These are phyloP conservation scores for Stenopsyche tienmushanensis DNA, from an alignment of 1,140 invertebrate genomes.

Conservation along the genomic window DNA sequence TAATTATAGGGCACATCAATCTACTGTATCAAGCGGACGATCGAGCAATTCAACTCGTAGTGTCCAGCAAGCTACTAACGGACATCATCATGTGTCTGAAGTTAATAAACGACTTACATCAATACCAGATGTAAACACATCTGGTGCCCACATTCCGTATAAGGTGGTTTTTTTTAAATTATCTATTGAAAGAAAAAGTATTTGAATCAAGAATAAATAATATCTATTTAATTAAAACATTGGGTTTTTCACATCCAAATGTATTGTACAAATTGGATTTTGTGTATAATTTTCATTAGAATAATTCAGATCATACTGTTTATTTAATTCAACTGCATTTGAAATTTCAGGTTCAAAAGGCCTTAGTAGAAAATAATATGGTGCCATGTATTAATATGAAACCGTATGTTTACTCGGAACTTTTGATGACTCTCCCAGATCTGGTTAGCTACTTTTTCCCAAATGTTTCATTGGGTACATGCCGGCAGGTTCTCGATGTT, in stretches of 20 bases:
- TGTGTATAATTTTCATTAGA: background rate
- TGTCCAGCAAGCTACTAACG: conserved; percentile 30
- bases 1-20: conserved; percentile 32
- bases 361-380: conserved; percentile 75
- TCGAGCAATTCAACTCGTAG: conserved; percentile 1
- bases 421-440: conserved; percentile 80
- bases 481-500: conserved; percentile 76
- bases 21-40: conserved; percentile 10
- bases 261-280: background rate
- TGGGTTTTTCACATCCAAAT: background rate
- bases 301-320: background rate
- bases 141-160: conserved; percentile 66
- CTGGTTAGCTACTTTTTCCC: conserved; percentile 80
- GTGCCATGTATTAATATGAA: conserved; percentile 85
- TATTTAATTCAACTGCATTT: background rate
- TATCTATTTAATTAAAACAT: background rate
- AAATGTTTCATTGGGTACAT: conserved; percentile 67
- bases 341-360: conserved; percentile 70
- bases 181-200: background rate
- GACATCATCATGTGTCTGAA: conserved; percentile 42
- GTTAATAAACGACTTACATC: conserved; percentile 62
- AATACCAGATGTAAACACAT: conserved; percentile 61
- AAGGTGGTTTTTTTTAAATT: conserved; percentile 48
- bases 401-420: conserved; percentile 75
- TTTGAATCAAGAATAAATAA: background rate